Evolutionary conservation across 2,797 vertebrate species (phyloP).

Genomic region (Trematomus bernacchii): DNA sequence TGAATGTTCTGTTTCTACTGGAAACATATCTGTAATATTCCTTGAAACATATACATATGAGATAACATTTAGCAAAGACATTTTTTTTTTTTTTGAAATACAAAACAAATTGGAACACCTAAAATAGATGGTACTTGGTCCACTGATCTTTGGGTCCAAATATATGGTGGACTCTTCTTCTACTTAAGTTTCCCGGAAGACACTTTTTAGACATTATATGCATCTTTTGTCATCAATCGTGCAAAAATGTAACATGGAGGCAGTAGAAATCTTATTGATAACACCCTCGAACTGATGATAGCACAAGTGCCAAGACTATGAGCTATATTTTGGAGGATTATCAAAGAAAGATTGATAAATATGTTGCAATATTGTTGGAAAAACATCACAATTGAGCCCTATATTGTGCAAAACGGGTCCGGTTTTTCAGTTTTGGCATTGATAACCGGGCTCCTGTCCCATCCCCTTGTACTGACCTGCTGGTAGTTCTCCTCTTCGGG

Average conservation of each 20-base stretch:
- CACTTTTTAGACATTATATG: neutral
- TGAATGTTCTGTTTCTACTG: neutral
- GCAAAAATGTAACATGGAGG: conserved; percentile 23
- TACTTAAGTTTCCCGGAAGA: neutral
- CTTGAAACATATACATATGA: neutral
- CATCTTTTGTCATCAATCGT: conserved; percentile 22
- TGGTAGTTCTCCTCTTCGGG: conserved; percentile 90
- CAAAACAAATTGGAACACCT: neutral
- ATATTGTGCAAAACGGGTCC: neutral
- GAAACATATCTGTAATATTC: neutral
- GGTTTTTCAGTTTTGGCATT: neutral
- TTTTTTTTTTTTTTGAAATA: neutral
- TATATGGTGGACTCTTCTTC: neutral
- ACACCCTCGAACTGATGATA: neutral
- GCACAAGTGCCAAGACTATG: neutral
- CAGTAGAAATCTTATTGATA: neutral
- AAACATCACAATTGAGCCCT: neutral
- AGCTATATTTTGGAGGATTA: neutral
- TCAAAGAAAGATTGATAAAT: neutral
- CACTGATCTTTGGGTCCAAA: neutral
- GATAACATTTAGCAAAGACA: neutral
- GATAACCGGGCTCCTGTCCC: neutral
- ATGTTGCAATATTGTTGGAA: neutral
- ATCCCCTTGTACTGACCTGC: conserved; percentile 86
- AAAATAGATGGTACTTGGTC: neutral